phyloP scores from a whole-genome alignment of 2,113 vertebrate genomes.

The Calyptommatus sinebrachiatus region DNA sequence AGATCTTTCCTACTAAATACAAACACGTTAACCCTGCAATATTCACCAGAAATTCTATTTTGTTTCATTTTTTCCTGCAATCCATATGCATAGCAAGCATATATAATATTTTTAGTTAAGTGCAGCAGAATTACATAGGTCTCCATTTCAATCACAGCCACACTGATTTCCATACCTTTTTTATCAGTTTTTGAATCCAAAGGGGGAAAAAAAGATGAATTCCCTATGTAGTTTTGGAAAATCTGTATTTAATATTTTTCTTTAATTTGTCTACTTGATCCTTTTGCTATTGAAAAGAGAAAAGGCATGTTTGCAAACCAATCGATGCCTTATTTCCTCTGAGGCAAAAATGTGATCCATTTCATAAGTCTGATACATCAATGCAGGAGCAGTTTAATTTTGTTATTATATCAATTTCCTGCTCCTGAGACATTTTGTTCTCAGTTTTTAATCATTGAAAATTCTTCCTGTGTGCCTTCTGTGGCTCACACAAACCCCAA shows the following conservation, averaged over 20 bases:
- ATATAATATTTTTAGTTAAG: neutral
- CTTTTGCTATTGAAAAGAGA: constrained; percentile 48
- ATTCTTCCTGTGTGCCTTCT: constrained; percentile 24
- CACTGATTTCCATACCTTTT: neutral
- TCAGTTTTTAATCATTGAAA: constrained; percentile 48
- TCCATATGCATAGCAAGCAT: neutral
- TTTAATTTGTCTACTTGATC: constrained; percentile 29
- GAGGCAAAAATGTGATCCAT: constrained; percentile 51
- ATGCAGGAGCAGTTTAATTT: constrained; percentile 50
- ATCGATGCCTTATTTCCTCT: constrained; percentile 64
- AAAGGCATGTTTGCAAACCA: constrained; percentile 57
- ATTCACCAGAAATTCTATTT: neutral
- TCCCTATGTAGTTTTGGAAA: constrained; percentile 1
- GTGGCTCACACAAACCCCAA: neutral
- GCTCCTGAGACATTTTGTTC: constrained; percentile 38
- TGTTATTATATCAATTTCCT: constrained; percentile 52
- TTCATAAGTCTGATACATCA: constrained; percentile 55
- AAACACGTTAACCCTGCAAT: neutral
- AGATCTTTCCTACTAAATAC: neutral
- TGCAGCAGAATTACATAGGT: neutral
- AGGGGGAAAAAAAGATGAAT: neutral
- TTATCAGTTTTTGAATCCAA: neutral
- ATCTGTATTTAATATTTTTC: constrained; percentile 23
- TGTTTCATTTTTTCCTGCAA: neutral
- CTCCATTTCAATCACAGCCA: neutral